Evolutionary conservation across 2,797 vertebrate species (phyloP).

Genomic region (Channa striata): DNA sequence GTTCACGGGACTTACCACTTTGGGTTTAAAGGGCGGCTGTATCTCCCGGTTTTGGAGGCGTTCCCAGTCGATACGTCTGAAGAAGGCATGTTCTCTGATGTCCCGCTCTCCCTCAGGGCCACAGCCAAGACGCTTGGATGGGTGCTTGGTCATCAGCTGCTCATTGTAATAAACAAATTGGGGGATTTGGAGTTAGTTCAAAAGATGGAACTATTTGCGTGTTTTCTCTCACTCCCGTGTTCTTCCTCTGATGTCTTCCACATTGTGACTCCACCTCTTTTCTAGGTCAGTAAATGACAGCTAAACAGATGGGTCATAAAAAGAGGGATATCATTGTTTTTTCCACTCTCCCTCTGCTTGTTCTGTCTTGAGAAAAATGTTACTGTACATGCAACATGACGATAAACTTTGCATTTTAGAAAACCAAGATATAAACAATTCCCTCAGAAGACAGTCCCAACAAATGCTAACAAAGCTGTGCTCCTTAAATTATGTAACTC

Average conservation of each 20-base stretch:
- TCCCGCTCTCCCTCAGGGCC: constrained; percentile 92
- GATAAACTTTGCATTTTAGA: constrained; percentile 1
- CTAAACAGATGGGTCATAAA: constrained; percentile 61
- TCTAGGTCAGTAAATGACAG: constrained; percentile 63
- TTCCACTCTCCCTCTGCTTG: constrained; percentile 4
- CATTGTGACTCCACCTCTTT: constrained; percentile 44
- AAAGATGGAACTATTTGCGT: background rate
- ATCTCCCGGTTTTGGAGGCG: constrained; percentile 92
- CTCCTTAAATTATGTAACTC: too few species aligned
- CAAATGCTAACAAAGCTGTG: too few species aligned
- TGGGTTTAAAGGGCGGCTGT: constrained; percentile 97
- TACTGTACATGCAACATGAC: constrained; percentile 3
- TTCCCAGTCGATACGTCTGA: constrained; percentile 98
- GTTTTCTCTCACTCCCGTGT: too few species aligned
- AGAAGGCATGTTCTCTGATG: constrained; percentile 94
- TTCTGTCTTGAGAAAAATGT: constrained; percentile 34
- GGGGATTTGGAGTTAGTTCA: constrained; percentile 12
- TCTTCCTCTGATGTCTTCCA: background rate
- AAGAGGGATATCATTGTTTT: constrained; percentile 39
- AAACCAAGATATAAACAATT: too few species aligned
- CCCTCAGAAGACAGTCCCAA: too few species aligned
- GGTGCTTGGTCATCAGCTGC: constrained; percentile 97
- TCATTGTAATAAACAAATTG: constrained; percentile 5
- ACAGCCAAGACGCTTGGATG: constrained; percentile 94
- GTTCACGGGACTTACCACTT: constrained; percentile 88